Evolutionary conservation across 2,888 invertebrate genomes (phyloP).

Genomic region (Neoitamus cyanurus): DNA sequence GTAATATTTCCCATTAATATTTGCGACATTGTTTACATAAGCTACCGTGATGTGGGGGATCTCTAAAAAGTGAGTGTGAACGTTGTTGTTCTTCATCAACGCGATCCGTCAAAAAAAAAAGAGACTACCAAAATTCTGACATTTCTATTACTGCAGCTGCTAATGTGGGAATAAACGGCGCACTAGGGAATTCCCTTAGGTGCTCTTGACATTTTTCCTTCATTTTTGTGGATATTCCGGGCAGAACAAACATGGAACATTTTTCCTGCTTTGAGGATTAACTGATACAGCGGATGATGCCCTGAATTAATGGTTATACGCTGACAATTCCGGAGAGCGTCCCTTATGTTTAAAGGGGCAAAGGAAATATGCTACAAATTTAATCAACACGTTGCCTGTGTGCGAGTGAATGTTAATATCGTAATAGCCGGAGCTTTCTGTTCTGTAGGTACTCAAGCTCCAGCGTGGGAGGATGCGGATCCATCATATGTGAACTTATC

Average conservation of each 20-base stretch:
- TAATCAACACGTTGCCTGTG: not conserved
- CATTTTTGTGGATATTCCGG: not conserved
- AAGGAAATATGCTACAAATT: not conserved
- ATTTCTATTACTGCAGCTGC: constrained; percentile 5
- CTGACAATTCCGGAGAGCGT: not conserved
- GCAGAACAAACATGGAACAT: not conserved
- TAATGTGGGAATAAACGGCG: not conserved
- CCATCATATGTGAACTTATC: not conserved
- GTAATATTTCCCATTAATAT: not conserved
- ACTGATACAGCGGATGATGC: not conserved
- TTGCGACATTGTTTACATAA: not conserved
- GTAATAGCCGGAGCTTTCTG: not conserved
- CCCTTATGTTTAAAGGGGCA: not conserved
- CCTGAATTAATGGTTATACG: not conserved
- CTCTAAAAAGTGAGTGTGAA: not conserved
- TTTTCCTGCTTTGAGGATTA: not conserved
- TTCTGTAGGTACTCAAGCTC: not conserved
- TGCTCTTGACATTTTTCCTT: not conserved
- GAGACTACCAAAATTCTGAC: not conserved
- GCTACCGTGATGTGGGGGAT: not conserved
- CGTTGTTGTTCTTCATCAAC: not conserved
- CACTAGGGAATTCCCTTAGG: not conserved
- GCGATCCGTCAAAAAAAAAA: not conserved
- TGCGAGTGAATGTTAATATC: not conserved
- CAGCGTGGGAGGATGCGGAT: not conserved